Percentiles rank a stretch among this genome's conserved stretches.
These are phyloP conservation scores for Pimephales promelas DNA, from an alignment of 2,113 vertebrate genomes.

Conservation along the genomic window DNA sequence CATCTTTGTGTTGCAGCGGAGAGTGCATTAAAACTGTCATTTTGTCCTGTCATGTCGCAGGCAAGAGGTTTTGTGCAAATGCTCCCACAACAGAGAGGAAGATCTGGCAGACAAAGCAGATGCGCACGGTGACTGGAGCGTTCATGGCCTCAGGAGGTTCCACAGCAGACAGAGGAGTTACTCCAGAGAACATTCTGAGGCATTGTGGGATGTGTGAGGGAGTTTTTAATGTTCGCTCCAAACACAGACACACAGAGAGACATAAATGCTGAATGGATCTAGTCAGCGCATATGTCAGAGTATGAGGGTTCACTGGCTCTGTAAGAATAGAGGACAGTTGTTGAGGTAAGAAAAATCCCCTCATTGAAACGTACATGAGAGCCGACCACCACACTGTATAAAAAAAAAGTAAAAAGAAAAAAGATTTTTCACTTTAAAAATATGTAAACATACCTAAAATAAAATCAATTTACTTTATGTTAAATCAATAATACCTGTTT, in stretches of 20 bases:
- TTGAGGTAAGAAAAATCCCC: not conserved
- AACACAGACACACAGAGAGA: slow-evolving; percentile 42
- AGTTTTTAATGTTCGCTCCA: slow-evolving; percentile 21
- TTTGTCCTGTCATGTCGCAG: slow-evolving; percentile 32
- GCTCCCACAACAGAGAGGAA: slow-evolving; percentile 30
- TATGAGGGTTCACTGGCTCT: slow-evolving; percentile 4
- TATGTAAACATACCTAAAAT: not conserved
- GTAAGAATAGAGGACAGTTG: not conserved
- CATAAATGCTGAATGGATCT: slow-evolving; percentile 24
- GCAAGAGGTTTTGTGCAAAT: slow-evolving; percentile 16
- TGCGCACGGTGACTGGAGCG: not conserved
- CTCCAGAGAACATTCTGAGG: slow-evolving; percentile 16
- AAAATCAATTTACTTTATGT: not conserved
- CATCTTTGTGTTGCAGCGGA: not conserved
- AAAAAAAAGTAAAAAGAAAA: not conserved
- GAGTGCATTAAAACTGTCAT: slow-evolving; percentile 17
- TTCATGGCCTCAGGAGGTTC: slow-evolving; percentile 41
- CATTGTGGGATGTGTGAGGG: slow-evolving; percentile 28
- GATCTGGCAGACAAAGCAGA: slow-evolving; percentile 31
- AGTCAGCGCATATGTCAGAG: slow-evolving; percentile 19
- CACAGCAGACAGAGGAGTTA: slow-evolving; percentile 43
- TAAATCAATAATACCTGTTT: not conserved
- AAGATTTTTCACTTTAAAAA: not conserved
- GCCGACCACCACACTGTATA: not conserved
- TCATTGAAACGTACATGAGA: not conserved